phyloP scores from a whole-genome alignment of 2,888 invertebrate genomes.

The Dasysyrphus albostriatus region DNA sequence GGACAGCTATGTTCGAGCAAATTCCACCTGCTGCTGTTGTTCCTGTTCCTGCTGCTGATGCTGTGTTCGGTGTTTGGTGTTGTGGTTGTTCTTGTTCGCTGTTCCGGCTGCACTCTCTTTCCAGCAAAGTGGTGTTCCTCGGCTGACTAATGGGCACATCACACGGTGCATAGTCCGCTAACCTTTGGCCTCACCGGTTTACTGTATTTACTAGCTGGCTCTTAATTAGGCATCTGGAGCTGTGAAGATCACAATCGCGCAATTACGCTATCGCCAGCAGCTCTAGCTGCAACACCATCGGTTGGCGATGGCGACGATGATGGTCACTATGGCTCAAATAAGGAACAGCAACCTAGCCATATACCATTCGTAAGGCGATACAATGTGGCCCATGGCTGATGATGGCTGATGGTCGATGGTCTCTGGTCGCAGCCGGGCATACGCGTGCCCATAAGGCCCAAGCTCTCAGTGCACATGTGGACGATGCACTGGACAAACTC shows the following conservation, averaged over 20 bases:
- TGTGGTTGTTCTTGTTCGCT: conserved; percentile 26
- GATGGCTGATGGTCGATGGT: conserved; percentile 6
- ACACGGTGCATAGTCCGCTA: conserved; percentile 66
- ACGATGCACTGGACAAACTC: conserved; percentile 25
- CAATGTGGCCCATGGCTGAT: conserved; percentile 65
- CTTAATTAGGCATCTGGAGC: conserved; percentile 76
- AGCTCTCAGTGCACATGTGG: conserved; percentile 24
- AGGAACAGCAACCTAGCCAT: conserved; percentile 59
- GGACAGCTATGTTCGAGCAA: conserved; percentile 67
- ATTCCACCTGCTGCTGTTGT: conserved; percentile 71
- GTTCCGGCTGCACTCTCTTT: conserved; percentile 23
- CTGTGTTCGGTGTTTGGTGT: not conserved
- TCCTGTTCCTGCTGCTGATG: conserved; percentile 25
- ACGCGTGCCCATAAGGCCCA: conserved; percentile 73
- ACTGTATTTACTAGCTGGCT: conserved; percentile 72
- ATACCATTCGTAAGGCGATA: conserved; percentile 65
- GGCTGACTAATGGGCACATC: conserved; percentile 72
- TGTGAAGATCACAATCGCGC: conserved; percentile 74
- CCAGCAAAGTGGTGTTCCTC: conserved; percentile 12
- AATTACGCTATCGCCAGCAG: conserved; percentile 72
- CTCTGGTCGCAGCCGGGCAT: conserved; percentile 25
- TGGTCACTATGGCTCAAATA: conserved; percentile 68
- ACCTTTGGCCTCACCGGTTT: conserved; percentile 71
- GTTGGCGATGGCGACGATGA: conserved; percentile 32
- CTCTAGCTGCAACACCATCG: conserved; percentile 5